phyloP scores from a whole-genome alignment of 2,888 invertebrate genomes.

The Ichneumon xanthorius region DNA sequence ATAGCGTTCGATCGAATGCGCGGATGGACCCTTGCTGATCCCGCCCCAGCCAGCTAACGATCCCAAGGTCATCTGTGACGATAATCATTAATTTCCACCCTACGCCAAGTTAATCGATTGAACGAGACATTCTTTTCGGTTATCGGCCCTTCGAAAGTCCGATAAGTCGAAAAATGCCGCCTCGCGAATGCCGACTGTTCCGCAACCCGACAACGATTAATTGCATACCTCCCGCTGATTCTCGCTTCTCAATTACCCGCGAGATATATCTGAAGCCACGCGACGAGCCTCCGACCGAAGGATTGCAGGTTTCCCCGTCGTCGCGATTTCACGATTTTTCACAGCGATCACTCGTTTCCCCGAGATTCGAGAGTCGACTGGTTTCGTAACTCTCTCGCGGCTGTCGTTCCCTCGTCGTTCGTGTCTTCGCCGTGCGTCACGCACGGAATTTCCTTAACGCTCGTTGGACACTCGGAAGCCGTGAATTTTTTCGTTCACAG shows the following conservation, averaged over 20 bases:
- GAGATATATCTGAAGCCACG: neutral
- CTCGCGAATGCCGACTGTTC: too few species aligned
- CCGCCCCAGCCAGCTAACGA: slow-evolving; percentile 73
- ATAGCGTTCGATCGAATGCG: slow-evolving; percentile 74
- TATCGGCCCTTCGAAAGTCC: too few species aligned
- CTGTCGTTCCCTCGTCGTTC: slow-evolving; percentile 37
- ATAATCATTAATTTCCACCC: neutral
- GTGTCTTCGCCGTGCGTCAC: slow-evolving; percentile 63
- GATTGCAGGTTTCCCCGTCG: neutral
- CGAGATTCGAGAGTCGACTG: slow-evolving; percentile 54
- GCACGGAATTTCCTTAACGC: slow-evolving; percentile 62
- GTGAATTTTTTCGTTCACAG: slow-evolving; percentile 62
- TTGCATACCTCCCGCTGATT: slow-evolving; percentile 10
- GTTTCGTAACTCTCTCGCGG: slow-evolving; percentile 51
- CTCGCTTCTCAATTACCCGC: neutral
- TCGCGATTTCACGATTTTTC: slow-evolving; percentile 39
- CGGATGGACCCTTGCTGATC: slow-evolving; percentile 64
- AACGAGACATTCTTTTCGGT: too few species aligned
- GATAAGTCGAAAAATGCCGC: too few species aligned
- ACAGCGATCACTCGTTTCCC: slow-evolving; percentile 10
- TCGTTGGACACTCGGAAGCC: slow-evolving; percentile 66
- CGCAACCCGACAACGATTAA: too few species aligned
- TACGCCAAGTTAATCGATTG: neutral
- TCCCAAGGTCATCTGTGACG: slow-evolving; percentile 77
- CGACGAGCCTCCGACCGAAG: neutral